Evolutionary conservation across 1,140 invertebrate genomes (phyloP).

Genomic region (Philotrypesis tridentata): DNA sequence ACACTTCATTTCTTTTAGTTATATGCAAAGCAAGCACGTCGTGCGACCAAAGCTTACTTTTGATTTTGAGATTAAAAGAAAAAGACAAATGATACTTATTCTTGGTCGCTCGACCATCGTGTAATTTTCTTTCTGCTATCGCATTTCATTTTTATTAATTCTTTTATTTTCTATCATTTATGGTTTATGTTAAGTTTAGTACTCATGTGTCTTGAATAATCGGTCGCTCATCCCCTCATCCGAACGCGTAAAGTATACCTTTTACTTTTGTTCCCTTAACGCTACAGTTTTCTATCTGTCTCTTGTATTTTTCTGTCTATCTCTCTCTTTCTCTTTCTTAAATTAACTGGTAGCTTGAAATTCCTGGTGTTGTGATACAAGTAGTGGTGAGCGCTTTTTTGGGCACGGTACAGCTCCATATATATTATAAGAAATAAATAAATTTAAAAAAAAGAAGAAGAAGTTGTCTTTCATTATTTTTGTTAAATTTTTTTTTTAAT

Average conservation of each 20-base stretch:
- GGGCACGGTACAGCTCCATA: slow-evolving; percentile 65
- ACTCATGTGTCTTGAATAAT: slow-evolving; percentile 38
- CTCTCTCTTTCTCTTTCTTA: slow-evolving; percentile 55
- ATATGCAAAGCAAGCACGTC: slow-evolving; percentile 51
- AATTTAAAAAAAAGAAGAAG: no score
- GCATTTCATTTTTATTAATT: slow-evolving; percentile 40
- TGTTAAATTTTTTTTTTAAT: slow-evolving; percentile 24
- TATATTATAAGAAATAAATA: slow-evolving; percentile 22
- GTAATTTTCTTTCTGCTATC: slow-evolving; percentile 39
- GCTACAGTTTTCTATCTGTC: slow-evolving; percentile 54
- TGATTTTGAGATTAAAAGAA: slow-evolving; percentile 4
- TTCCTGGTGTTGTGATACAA: slow-evolving; percentile 71
- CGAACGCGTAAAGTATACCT: slow-evolving; percentile 47
- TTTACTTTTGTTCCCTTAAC: slow-evolving; percentile 51
- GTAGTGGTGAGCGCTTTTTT: slow-evolving; percentile 70
- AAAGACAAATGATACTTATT: background rate
- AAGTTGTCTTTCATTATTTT: slow-evolving; percentile 25
- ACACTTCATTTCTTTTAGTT: slow-evolving; percentile 39
- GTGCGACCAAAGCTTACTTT: slow-evolving; percentile 51
- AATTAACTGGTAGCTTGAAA: slow-evolving; percentile 69
- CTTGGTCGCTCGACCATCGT: slow-evolving; percentile 54
- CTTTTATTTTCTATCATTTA: slow-evolving; percentile 56
- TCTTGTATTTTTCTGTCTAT: slow-evolving; percentile 54
- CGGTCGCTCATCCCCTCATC: slow-evolving; percentile 52
- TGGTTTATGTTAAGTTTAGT: slow-evolving; percentile 52